phyloP scores from a whole-genome alignment of 1,140 invertebrate species.

The Penaeus vannamei region DNA sequence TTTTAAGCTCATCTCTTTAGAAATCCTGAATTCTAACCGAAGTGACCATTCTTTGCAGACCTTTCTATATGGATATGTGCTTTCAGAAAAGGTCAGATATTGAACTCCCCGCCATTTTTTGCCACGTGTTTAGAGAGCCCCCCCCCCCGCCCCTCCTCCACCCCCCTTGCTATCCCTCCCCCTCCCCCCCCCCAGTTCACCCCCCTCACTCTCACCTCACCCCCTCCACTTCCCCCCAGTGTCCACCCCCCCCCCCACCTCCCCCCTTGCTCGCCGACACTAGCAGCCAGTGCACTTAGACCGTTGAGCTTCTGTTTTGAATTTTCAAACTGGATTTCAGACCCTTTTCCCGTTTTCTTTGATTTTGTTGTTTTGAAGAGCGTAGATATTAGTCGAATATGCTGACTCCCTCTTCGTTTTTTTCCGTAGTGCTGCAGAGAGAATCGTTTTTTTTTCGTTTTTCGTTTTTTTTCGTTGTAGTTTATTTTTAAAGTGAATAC shows the following conservation, averaged over 20 bases:
- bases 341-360: background rate
- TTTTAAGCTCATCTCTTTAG: too few relatives aligned
- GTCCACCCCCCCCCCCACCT: background rate
- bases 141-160: background rate
- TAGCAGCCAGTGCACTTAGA: background rate
- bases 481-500: too few relatives aligned
- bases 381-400: too few relatives aligned
- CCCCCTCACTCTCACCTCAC: background rate
- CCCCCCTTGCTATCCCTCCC: background rate
- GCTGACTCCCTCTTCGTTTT: background rate
- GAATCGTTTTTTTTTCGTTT: background rate
- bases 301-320: background rate
- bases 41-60: constrained; percentile 60
- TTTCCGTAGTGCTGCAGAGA: background rate
- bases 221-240: background rate
- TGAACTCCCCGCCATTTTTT: constrained; percentile 8
- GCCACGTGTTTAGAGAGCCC: constrained; percentile 9
- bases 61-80: constrained; percentile 65
- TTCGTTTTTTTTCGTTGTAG: background rate
- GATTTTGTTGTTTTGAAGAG: background rate
- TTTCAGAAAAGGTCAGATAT: constrained; percentile 65
- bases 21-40: constrained; percentile 20
- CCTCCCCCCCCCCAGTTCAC: background rate
- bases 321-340: background rate
- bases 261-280: background rate